Percentiles rank a stretch among this genome's conserved stretches.
Evolutionary conservation across 1,140 invertebrate species (phyloP).

Genomic region (Samia ricini): DNA sequence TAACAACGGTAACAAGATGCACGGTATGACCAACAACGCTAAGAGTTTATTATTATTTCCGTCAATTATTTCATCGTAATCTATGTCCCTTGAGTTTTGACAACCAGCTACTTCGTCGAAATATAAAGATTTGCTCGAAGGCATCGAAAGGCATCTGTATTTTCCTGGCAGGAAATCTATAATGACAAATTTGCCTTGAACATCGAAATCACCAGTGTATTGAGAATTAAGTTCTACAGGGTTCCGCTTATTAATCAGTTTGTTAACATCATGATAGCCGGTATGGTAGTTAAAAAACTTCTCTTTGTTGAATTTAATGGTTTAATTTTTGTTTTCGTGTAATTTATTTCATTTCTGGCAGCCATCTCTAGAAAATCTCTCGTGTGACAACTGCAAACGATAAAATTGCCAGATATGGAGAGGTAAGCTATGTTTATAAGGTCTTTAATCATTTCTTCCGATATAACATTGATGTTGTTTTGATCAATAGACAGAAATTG

Average conservation of each 20-base stretch:
- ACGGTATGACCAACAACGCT: constrained; percentile 36
- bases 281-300: constrained; percentile 27
- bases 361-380: constrained; percentile 71
- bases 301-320: not conserved
- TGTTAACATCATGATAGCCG: constrained; percentile 41
- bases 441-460: constrained; percentile 72
- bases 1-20: constrained; percentile 41
- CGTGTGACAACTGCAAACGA: constrained; percentile 76
- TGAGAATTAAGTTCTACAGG: constrained; percentile 16
- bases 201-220: constrained; percentile 16
- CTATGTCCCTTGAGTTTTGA: constrained; percentile 23
- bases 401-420: constrained; percentile 71
- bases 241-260: constrained; percentile 28
- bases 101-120: constrained; percentile 43
- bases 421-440: constrained; percentile 55
- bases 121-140: constrained; percentile 22
- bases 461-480: constrained; percentile 78
- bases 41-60: constrained; percentile 30
- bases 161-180: constrained; percentile 34
- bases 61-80: constrained; percentile 21
- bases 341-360: constrained; percentile 36
- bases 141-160: constrained; percentile 47
- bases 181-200: constrained; percentile 34
- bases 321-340: not conserved
- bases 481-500: constrained; percentile 61